Base-by-base conservation (phyloP, 2,113 vertebrate species). In the Piprites chloris region DNA sequence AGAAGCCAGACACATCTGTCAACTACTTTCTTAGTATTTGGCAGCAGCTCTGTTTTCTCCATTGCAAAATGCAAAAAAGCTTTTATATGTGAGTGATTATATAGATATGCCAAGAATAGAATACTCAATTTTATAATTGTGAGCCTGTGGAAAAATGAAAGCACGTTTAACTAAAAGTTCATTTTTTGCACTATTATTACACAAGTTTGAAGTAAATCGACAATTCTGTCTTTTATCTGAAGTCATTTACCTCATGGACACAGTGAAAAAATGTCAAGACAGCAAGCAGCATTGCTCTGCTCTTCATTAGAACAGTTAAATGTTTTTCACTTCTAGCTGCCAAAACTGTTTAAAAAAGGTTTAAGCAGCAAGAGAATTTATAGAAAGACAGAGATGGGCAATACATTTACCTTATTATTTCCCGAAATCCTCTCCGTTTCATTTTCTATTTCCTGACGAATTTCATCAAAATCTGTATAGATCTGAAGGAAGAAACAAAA, bases 351-450 rank as follows among this genome's bases (percentile, higher is more conserved):
- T 23, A 81, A 78, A 56, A 71, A 63, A 68, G 6, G 10, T 77
- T 84, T 72, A 85, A 86, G 28, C 27, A 65, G n/a, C 20, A 92
- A 47, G 16, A 93, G 46, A 90, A 88, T 65, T 56, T 80, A 73
- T 2, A 76, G 39, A 9, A 93, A 85, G 69, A 65, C 28, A 47
- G 44, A 83, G 47, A 78, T 46, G 13, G 26, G 47, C 21, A 58
- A 37, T 22, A 41, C 32, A 68, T 91, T 96, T 97, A 99, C 99
- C 98, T 99, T 99, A 97, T 99, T 99, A 95, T 90, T 99, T 96
- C 99, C 99, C 88, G 99, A 99, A 97, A 99, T 98, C 97, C 99
- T 98, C 95, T 99, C 99, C 0, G 99, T 99, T 98, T 99, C 99
- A 93, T 96, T 98, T 98, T 99, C 99, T 96, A 99, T 99, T 98